These are phyloP conservation scores for Pelosia muscerda DNA, from an alignment of 2,888 invertebrate species.

Conservation along the genomic window DNA sequence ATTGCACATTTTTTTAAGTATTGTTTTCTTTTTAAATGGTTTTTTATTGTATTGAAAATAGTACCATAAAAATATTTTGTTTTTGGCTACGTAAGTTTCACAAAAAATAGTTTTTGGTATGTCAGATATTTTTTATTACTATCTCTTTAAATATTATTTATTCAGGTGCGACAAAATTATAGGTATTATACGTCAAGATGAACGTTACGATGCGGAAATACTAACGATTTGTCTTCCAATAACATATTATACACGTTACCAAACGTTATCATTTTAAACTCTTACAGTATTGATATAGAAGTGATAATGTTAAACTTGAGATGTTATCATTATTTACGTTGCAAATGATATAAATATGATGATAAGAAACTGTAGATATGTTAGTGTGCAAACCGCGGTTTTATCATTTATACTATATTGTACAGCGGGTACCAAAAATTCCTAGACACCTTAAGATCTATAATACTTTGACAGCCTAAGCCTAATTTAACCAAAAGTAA, in stretches of 20 bases:
- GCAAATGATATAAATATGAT: slow-evolving; percentile 75
- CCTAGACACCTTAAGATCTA: no score
- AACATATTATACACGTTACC: not conserved
- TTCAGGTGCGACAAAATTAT: not conserved
- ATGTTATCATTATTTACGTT: slow-evolving; percentile 75
- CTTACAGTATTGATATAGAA: slow-evolving; percentile 47
- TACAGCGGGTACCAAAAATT: no score
- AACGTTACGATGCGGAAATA: slow-evolving; percentile 49
- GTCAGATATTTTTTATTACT: not conserved
- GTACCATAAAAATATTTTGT: not conserved
- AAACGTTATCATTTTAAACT: slow-evolving; percentile 23
- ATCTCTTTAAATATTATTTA: not conserved
- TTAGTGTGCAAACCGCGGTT: slow-evolving; percentile 19
- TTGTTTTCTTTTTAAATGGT: not conserved
- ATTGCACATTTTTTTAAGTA: not conserved
- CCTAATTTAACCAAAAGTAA: no score
- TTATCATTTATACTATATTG: slow-evolving; percentile 7
- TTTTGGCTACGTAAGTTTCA: not conserved
- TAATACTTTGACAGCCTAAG: no score
- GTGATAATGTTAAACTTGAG: slow-evolving; percentile 44
- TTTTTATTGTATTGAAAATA: not conserved
- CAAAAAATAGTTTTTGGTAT: not conserved
- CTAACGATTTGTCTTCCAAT: slow-evolving; percentile 36
- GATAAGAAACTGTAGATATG: slow-evolving; percentile 65
- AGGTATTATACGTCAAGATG: slow-evolving; percentile 51